Percentiles rank a stretch among this genome's conserved stretches.
Conservation (phyloP, 2,888 invertebrate species). For the Drymonia ruficornis region DNA sequence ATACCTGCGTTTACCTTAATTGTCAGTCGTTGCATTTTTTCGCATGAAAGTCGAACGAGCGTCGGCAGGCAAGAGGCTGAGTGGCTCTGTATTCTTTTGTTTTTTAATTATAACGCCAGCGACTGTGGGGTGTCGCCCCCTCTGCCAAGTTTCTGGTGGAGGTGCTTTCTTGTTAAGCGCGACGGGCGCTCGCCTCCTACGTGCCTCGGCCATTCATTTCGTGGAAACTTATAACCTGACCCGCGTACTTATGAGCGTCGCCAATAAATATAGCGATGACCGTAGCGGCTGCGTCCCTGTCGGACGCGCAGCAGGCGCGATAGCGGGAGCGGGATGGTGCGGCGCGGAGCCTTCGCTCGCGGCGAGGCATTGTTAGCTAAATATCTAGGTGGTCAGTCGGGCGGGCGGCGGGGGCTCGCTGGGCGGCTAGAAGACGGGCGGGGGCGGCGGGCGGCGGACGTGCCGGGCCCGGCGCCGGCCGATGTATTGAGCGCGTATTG, state of each 20-base stretch:
- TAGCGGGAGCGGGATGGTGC: slow-evolving; percentile 64
- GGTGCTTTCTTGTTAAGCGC: slow-evolving; percentile 81
- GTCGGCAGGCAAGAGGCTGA: slow-evolving; percentile 73
- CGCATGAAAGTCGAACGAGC: slow-evolving; percentile 70
- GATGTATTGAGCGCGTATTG: slow-evolving; percentile 85
- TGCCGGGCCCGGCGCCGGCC: slow-evolving; percentile 79
- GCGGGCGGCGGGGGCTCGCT: slow-evolving; percentile 62
- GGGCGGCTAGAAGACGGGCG: slow-evolving; percentile 63
- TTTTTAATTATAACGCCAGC: slow-evolving; percentile 83
- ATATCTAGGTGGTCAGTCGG: slow-evolving; percentile 84
- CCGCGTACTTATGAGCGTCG: slow-evolving; percentile 85
- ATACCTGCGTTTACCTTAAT: too few species aligned
- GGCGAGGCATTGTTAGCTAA: slow-evolving; percentile 83
- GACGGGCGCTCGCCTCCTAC: slow-evolving; percentile 77
- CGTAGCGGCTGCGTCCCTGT: slow-evolving; percentile 73
- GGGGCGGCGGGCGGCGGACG: slow-evolving; percentile 72
- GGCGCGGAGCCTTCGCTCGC: slow-evolving; percentile 61
- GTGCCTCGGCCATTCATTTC: slow-evolving; percentile 83
- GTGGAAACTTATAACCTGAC: slow-evolving; percentile 84
- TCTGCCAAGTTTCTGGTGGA: slow-evolving; percentile 74
- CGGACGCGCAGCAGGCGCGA: slow-evolving; percentile 43
- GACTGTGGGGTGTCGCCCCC: slow-evolving; percentile 66
- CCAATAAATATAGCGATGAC: slow-evolving; percentile 85
- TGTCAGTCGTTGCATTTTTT: slow-evolving; percentile 75
- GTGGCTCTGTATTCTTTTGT: slow-evolving; percentile 83